phyloP scores from a whole-genome alignment of 1,140 invertebrate genomes.

The Marisa cornuarietis region DNA sequence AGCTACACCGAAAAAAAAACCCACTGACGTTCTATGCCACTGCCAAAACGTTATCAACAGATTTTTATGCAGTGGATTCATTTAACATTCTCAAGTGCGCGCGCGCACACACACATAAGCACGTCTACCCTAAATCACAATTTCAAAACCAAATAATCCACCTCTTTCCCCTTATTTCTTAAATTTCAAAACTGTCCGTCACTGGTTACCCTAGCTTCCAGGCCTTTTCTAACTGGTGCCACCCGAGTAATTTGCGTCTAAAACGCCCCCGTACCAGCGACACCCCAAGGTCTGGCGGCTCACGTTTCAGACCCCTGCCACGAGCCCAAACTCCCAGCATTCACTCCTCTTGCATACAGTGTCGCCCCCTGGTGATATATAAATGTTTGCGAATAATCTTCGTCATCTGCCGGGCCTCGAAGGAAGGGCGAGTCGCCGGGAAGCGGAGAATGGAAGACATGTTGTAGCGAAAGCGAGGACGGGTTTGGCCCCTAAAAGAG shows the following conservation, averaged over 20 bases:
- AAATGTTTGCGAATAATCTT: conserved; percentile 25
- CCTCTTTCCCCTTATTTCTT: too few relatives aligned
- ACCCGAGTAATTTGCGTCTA: conserved; percentile 8
- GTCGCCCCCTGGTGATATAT: conserved; percentile 3
- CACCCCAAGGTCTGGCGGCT: not conserved
- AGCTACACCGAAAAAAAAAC: too few relatives aligned
- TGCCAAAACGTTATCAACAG: too few relatives aligned
- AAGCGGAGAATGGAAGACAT: not conserved
- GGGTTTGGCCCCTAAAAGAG: not conserved
- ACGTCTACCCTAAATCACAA: too few relatives aligned
- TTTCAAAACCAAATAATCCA: too few relatives aligned
- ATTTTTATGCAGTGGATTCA: too few relatives aligned
- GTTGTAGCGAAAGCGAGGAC: not conserved
- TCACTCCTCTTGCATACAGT: not conserved
- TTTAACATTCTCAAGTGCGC: too few relatives aligned
- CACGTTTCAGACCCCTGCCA: conserved; percentile 11
- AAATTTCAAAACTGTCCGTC: too few relatives aligned
- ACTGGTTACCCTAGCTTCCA: too few relatives aligned
- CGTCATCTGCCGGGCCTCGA: not conserved
- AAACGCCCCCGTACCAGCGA: not conserved
- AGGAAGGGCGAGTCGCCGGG: not conserved
- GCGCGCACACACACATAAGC: too few relatives aligned
- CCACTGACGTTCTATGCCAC: too few relatives aligned
- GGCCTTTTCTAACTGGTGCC: not conserved
- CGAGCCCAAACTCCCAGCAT: not conserved